Base-by-base conservation (phyloP, 37 sponge, comb jelly and placozoan genomes). In the Aphrocallistes beatrix region DNA sequence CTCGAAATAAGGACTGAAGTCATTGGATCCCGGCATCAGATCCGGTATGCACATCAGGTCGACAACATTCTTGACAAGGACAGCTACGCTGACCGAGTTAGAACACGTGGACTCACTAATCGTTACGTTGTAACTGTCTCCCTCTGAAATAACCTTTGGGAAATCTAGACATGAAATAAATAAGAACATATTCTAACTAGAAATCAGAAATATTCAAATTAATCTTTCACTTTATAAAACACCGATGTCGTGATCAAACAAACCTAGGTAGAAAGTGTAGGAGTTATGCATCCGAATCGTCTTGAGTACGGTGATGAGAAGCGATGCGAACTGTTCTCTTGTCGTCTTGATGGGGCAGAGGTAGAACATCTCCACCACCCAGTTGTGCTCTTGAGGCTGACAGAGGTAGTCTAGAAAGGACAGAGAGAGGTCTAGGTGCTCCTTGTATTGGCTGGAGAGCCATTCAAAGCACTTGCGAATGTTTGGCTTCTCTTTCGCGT, bases 331-430 rank as follows among this genome's bases (percentile, higher is more conserved):
- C 75, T 25, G 21, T 25, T 60, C 75, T 13, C 21, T 60, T 32
- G 75, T 60, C 8, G 75, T 8, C 21, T 60, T 60, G 8, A 60
- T 60, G 6, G 75, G 75, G n/a, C 75, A 60, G 3, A 6, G 21
- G n/a, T 60, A 60, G 75, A 60, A 60, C 75, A 60, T 60, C 34
- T 60, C 75, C 34, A 60, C 28, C n/a, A 60, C 75, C 75, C 75
- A 60, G 34, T 60, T 60, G 34, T 60, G 8, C 75, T 60, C 75
- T 3, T 60, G 32, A 19, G 75, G 3, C 3, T 25, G 75, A 60
- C 75, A 60, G 6, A 60, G n/a, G 34, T 60, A 60, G 6, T 60
- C 75, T 19, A 60, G 75, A 13, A 60, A 60, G 8, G 75, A 3
- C n/a, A 6, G 8, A 60, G 28, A 60, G 25, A 60, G 75, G 8